Percentiles rank a stretch among this genome's conserved stretches.
Evolutionary conservation across 2,797 vertebrate genomes (phyloP).

Genomic region (Coccyzus lansbergi): DNA sequence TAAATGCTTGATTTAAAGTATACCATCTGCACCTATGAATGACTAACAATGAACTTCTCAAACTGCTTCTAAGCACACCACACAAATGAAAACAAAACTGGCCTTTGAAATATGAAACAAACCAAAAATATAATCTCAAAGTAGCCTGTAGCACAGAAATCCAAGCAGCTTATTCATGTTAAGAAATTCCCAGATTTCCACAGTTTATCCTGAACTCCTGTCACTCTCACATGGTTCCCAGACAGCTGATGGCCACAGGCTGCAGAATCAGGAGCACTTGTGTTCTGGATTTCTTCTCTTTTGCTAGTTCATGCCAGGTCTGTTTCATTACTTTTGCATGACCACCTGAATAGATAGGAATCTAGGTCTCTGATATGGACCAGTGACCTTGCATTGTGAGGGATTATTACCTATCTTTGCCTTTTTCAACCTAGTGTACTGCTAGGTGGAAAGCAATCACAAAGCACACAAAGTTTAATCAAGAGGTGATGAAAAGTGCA

Average conservation of each 20-base stretch:
- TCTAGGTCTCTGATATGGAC: neutral
- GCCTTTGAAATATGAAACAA: neutral
- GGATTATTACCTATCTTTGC: neutral
- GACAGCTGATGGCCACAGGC: neutral
- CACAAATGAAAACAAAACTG: neutral
- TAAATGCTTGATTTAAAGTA: neutral
- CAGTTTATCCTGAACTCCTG: neutral
- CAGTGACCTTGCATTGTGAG: conserved; percentile 13
- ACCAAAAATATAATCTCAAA: neutral
- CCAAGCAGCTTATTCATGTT: neutral
- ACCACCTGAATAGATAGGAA: neutral
- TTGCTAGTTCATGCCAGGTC: neutral
- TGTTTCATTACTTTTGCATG: neutral
- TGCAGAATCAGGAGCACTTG: neutral
- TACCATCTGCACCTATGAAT: neutral
- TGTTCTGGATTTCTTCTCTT: neutral
- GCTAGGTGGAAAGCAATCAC: conserved; percentile 14
- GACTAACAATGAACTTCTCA: neutral
- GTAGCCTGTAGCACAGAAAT: neutral
- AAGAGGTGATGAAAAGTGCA: conserved; percentile 23
- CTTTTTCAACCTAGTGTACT: neutral
- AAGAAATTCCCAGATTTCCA: neutral
- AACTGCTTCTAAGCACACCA: neutral
- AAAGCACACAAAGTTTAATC: conserved; percentile 24
- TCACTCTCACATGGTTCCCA: neutral